Base-by-base conservation (phyloP, 2,797 vertebrate genomes). In the Molossus molossus region DNA sequence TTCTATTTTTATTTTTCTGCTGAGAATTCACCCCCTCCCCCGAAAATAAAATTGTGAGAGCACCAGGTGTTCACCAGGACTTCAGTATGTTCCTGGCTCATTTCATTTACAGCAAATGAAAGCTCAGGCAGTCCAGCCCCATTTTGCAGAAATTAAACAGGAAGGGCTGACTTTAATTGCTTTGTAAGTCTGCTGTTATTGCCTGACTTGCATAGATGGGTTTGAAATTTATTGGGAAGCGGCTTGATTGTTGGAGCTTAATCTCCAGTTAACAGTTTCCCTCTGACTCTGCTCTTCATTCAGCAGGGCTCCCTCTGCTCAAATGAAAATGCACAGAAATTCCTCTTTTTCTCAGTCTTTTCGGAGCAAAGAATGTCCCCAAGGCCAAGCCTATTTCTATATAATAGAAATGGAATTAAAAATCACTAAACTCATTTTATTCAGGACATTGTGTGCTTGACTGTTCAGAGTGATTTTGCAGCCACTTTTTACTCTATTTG, bases 161-260 rank as follows among this genome's bases (percentile, higher is more conserved):
- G 92, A 97, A 97, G 62, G 77, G 55, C 65, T 81, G 82, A 0
- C 5, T 96, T 98, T 97, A 98, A 98, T 98, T 98, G 86, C 76
- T 94, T 91, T 91, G 87, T 89, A 90, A 98, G 94, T 96, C 58
- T 95, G 70, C 95, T 97, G 53, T 81, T 96, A 90, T 87, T 96
- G 92, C 98, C 95, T 88, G 96, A 93, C 97, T 97, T 94, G 57
- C 92, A 79, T 92, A 96, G 92, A 96, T 97, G 95, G 92, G 84
- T 95, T 98, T 94, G 94, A 97, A 97, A 98, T 97, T 95, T 98
- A 98, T 97, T 98, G 98, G 98, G 96, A 98, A 97, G 96, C 75
- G 72, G 80, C 87, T 96, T 98, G 97, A 97, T 98, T 98, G 97
- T 98, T 96, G 90, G 91, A 97, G 91, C 94, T 97, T 98, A 97